phyloP scores from a whole-genome alignment of 2,113 vertebrate genomes.

The Nycticebus coucang region DNA sequence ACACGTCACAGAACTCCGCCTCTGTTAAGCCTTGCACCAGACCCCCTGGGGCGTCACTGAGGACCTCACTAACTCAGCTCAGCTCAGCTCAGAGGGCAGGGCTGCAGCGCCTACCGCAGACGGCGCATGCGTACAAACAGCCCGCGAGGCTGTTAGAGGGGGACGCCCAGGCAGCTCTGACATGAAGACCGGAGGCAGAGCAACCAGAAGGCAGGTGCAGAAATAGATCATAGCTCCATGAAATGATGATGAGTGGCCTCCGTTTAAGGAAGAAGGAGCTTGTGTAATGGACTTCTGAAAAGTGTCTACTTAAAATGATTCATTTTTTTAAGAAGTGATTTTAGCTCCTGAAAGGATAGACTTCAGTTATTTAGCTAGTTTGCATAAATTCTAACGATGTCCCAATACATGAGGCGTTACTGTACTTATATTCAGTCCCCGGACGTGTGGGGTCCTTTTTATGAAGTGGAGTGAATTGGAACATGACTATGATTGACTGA shows the following conservation, averaged over 20 bases:
- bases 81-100: neutral
- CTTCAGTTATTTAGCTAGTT: neutral
- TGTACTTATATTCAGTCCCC: neutral
- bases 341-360: constrained; percentile 39
- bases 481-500: neutral
- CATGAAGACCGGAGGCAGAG: neutral
- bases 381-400: neutral
- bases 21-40: neutral
- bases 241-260: constrained; percentile 12
- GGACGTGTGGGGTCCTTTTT: neutral
- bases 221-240: neutral
- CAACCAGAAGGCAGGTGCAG: neutral
- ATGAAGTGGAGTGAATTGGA: neutral
- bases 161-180: neutral
- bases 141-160: fast-evolving
- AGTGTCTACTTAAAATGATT: constrained; percentile 55
- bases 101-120: neutral
- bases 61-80: neutral
- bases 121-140: neutral
- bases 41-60: neutral
- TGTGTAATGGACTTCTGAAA: constrained; percentile 46
- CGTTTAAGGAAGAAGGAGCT: constrained; percentile 21
- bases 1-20: neutral
- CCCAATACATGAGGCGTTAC: constrained; percentile 8
- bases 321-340: neutral